Conservation (phyloP, 2,888 invertebrate genomes). For the Drosophila atroscutellata region DNA sequence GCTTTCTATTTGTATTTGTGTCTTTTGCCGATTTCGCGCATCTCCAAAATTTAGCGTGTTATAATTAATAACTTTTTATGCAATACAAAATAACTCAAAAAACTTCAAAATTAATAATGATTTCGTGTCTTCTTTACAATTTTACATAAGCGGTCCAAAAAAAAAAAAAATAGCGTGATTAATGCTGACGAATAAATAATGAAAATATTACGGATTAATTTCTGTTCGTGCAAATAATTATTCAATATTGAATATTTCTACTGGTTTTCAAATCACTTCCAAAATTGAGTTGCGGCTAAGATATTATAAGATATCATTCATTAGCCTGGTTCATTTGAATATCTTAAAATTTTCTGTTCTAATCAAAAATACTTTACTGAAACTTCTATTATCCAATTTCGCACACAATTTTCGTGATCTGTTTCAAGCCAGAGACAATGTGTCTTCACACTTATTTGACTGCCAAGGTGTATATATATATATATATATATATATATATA, state of each 20-base stretch:
- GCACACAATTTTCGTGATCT: too few relatives aligned
- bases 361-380: too few relatives aligned
- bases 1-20: not conserved
- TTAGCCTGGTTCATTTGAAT: not conserved
- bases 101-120: not conserved
- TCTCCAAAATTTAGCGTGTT: not conserved
- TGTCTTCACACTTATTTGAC: not conserved
- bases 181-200: not conserved
- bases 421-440: not conserved
- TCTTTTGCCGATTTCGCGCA: not conserved
- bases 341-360: too few relatives aligned
- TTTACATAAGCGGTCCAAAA: not conserved
- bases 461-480: not conserved
- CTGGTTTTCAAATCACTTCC: not conserved
- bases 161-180: not conserved
- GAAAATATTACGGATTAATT: not conserved
- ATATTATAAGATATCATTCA: not conserved
- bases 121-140: not conserved
- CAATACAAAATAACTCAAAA: not conserved
- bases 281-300: not conserved
- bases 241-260: not conserved
- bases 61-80: not conserved
- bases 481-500: not conserved
- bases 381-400: too few relatives aligned
- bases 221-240: not conserved